Evolutionary conservation across 2,797 vertebrate species (phyloP).

Genomic region (Epinephelus malabaricus): DNA sequence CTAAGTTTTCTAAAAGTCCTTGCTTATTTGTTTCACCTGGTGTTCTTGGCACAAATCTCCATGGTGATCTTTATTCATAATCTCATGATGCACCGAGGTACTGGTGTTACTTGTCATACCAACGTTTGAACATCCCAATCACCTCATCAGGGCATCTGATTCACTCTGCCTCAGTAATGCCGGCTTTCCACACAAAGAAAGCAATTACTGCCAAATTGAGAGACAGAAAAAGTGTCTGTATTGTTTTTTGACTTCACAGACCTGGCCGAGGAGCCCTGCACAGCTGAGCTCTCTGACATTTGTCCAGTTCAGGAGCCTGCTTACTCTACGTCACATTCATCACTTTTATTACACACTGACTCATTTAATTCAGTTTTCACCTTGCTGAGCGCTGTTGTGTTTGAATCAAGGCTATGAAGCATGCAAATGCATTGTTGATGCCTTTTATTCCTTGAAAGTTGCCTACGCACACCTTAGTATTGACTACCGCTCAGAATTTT

Average conservation of each 20-base stretch:
- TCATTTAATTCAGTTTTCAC: conserved; percentile 49
- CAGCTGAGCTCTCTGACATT: background rate
- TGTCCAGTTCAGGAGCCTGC: background rate
- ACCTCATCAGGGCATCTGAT: background rate
- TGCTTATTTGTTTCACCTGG: background rate
- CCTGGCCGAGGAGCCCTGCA: too few species aligned
- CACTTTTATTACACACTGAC: conserved; percentile 40
- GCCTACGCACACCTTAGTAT: conserved; percentile 22
- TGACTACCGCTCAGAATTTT: conserved; percentile 22
- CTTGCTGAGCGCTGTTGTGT: conserved; percentile 23
- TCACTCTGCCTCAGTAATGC: background rate
- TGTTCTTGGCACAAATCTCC: conserved; percentile 23
- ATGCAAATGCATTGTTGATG: conserved; percentile 18
- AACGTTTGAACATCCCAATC: background rate
- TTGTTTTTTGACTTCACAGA: background rate
- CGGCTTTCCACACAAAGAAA: background rate
- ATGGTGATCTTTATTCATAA: conserved; percentile 11
- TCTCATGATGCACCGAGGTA: background rate
- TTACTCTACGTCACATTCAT: conserved; percentile 30
- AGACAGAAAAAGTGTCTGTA: background rate
- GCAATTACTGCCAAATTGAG: background rate
- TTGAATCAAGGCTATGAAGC: conserved; percentile 47
- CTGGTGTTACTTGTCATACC: background rate
- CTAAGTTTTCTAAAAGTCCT: background rate
- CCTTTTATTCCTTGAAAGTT: conserved; percentile 14